A percentile compares a stretch with the other conserved stretches of the same genome.
phyloP scores from a whole-genome alignment of 2,113 vertebrate genomes.

The Blennius ocellaris region DNA sequence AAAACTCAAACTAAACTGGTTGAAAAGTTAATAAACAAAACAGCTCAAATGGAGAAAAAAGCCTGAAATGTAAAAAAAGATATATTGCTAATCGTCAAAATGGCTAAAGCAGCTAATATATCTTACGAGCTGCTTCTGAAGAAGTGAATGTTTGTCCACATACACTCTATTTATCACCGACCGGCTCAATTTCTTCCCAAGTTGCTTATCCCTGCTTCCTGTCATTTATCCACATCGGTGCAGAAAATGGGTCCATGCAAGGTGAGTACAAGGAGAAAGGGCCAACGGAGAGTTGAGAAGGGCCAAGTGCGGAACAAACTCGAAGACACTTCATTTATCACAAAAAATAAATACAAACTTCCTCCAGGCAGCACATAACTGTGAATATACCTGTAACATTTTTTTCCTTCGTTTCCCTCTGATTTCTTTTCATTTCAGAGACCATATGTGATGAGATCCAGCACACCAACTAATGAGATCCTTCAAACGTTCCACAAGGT shows the following conservation, averaged over 20 bases:
- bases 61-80: too few species aligned
- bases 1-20: too few species aligned
- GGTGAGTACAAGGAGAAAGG: constrained; percentile 1
- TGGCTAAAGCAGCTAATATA: too few species aligned
- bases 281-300: neutral
- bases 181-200: neutral
- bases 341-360: constrained; percentile 23
- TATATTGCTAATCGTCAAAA: too few species aligned
- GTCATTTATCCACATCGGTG: constrained; percentile 34
- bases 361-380: constrained; percentile 10
- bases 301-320: constrained; percentile 12
- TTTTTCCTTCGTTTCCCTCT: neutral
- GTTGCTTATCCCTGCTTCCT: constrained; percentile 8
- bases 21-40: too few species aligned
- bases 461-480: constrained; percentile 87
- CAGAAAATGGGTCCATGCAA: constrained; percentile 42
- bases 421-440: constrained; percentile 82
- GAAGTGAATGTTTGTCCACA: too few species aligned
- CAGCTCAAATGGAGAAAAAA: too few species aligned
- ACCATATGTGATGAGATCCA: constrained; percentile 93
- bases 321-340: constrained; percentile 46
- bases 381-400: constrained; percentile 12
- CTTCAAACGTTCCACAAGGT: constrained; percentile 88
- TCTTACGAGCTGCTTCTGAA: too few species aligned
- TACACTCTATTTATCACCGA: neutral